Conservation (phyloP, 2,888 invertebrate genomes). For the Patella caerulea region DNA sequence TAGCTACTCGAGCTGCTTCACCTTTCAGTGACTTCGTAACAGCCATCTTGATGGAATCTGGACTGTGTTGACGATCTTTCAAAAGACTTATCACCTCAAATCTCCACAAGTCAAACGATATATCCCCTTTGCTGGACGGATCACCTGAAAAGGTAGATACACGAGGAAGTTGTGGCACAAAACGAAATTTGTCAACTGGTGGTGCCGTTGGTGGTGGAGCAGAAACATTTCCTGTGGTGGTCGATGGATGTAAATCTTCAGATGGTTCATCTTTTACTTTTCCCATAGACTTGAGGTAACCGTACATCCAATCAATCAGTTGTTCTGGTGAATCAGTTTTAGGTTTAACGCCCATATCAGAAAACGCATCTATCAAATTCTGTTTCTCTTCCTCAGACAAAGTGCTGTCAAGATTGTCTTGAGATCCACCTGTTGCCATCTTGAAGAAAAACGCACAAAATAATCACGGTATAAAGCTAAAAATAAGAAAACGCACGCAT, state of each 20-base stretch:
- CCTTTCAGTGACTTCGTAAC: neutral
- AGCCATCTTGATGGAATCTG: neutral
- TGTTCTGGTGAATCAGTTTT: neutral
- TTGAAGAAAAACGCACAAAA: too few species aligned
- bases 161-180: neutral
- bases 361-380: neutral
- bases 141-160: constrained; percentile 6
- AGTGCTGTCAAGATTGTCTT: too few species aligned
- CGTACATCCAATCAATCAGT: neutral
- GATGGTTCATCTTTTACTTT: neutral
- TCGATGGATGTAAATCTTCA: neutral
- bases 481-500: neutral
- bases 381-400: neutral
- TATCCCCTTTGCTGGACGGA: neutral
- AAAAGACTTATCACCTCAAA: neutral
- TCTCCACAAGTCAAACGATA: neutral
- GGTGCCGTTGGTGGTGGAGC: neutral
- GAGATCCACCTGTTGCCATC: neutral
- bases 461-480: neutral
- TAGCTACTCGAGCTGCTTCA: neutral
- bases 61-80: neutral
- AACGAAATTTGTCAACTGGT: neutral
- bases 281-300: neutral
- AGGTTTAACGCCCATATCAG: neutral
- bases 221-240: neutral